These are phyloP conservation scores for Anneissia japonica DNA, from an alignment of 35 echinoderm and acorn worm genomes.

Conservation along the genomic window DNA sequence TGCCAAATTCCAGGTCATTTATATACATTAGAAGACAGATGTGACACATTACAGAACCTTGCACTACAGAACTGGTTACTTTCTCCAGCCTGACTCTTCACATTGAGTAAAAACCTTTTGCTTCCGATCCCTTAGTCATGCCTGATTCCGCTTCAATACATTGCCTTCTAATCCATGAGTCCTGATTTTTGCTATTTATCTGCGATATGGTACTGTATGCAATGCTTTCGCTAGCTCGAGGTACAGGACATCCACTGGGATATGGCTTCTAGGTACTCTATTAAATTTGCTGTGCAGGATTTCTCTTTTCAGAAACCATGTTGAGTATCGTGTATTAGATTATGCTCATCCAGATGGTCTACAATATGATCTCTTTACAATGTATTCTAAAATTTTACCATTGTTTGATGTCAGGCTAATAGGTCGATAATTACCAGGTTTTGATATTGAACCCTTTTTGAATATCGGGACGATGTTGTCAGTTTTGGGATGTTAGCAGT, in stretches of 20 bases:
- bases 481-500: neutral
- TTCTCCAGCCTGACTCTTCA: neutral
- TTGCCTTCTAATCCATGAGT: conserved; percentile 1
- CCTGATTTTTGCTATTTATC: neutral
- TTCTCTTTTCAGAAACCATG: conserved; percentile 6
- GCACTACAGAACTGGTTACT: neutral
- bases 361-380: neutral
- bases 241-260: conserved; percentile 1
- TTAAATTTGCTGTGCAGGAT: neutral
- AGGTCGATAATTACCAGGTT: neutral
- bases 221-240: conserved; percentile 17
- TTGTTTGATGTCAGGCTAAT: neutral
- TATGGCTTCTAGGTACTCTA: neutral
- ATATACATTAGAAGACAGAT: neutral
- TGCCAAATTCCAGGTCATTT: neutral
- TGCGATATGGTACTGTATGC: neutral
- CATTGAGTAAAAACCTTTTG: conserved; percentile 8
- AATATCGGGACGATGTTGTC: neutral
- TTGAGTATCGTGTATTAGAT: neutral
- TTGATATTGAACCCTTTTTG: neutral
- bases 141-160: neutral
- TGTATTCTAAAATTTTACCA: neutral
- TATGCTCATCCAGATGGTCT: neutral
- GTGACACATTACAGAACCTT: neutral
- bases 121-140: neutral